Evolutionary conservation across 2,888 invertebrate genomes (phyloP), one percentile per base, ranked within the genome.

Genomic region (Toxonevra muliebris): DNA sequence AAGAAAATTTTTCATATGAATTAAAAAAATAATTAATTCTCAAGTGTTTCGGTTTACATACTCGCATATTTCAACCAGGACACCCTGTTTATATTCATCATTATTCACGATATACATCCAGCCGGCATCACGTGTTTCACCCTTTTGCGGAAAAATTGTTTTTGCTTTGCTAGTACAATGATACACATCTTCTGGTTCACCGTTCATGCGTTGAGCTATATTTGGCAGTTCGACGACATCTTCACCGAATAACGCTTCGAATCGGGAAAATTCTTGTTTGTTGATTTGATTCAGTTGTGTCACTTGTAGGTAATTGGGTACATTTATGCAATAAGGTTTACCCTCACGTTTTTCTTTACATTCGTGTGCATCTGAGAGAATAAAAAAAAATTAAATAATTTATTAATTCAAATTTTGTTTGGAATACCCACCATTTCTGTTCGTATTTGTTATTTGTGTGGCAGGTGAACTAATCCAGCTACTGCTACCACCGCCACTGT

Each of bases 71-170:
- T 94, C 93, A 0, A 92, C 88, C 55, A 90, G 87, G 55, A 93
- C 89, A 17, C 91, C 92, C 83, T 95, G 95, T 13, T 89, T 86
- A 58, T 89, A 89, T 1, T 88, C 83, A 0, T 88, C 88, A 19
- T 93, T 92, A 79, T 94, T 94, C 1, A 93, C 86, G 20, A 94
- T 89, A 62, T 87, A 88, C 75, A 89, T 87, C 92, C 92, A 93
- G 70, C 90, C 86, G 12, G 88, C 88, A n/a, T 89, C 85, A 71
- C 87, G 86, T 62, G 88, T 90, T 67, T 86, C 82, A 0, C 89
- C 92, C 0, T 87, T 85, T 81, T 89, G 86, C 0, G 93, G 93
- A 73, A 86, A 89, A 12, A 90, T 85, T 0, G 90, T 66, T 15
- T 75, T 69, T 75, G 86, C 82, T 2, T 72, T 75, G 50, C 85